Percentiles rank a stretch among this genome's conserved stretches.
Evolutionary conservation across 1,140 invertebrate species (phyloP).

Genomic region (Drosophila nebulosa): DNA sequence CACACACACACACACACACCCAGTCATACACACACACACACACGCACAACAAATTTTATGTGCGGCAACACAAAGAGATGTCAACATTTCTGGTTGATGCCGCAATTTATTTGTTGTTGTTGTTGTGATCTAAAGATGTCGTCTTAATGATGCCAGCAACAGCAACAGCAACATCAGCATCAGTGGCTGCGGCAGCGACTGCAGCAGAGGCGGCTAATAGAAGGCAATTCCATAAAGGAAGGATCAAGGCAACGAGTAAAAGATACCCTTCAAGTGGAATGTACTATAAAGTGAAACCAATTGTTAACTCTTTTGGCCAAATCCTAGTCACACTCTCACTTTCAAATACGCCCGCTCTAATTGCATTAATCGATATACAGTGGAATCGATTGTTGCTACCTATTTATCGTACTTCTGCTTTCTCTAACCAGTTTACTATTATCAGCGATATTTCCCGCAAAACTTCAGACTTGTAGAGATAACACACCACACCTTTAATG

Average conservation of each 20-base stretch:
- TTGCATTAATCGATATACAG: too few relatives aligned
- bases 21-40: too few relatives aligned
- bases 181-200: background rate
- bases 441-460: too few relatives aligned
- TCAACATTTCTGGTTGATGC: constrained; percentile 1
- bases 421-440: constrained; percentile 15
- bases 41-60: constrained; percentile 37
- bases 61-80: background rate
- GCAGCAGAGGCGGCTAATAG: background rate
- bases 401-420: background rate
- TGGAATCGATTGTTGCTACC: background rate
- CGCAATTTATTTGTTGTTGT: constrained; percentile 1
- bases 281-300: too few relatives aligned
- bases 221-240: background rate
- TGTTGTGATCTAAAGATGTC: constrained; percentile 1
- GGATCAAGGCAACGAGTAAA: background rate
- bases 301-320: too few relatives aligned
- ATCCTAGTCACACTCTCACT: too few relatives aligned
- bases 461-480: too few relatives aligned
- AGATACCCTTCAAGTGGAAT: background rate
- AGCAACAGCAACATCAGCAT: background rate
- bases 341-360: too few relatives aligned
- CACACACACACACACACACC: constrained; percentile 17
- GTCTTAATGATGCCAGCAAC: background rate
- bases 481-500: too few relatives aligned